Percentiles rank a stretch among this genome's conserved stretches.
phyloP scores from a whole-genome alignment of 2,113 vertebrate genomes.

The Pollachius pollachius region DNA sequence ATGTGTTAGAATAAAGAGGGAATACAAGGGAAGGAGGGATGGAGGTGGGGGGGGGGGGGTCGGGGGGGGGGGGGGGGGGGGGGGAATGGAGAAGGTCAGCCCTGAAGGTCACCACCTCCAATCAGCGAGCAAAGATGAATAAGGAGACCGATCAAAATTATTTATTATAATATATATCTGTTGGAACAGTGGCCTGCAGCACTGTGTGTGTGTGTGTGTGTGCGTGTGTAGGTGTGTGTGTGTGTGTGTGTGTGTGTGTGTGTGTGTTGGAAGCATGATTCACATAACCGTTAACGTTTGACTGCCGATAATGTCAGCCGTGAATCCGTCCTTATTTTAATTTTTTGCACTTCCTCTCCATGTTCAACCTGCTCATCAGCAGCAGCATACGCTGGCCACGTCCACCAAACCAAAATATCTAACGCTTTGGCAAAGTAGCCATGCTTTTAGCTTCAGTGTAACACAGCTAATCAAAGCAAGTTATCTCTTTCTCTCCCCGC shows the following conservation, averaged over 20 bases:
- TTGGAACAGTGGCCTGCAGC: background rate
- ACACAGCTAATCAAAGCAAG: no score
- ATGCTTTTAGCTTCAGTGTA: no score
- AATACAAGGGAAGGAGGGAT: conserved; percentile 10
- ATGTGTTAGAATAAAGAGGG: conserved; percentile 8
- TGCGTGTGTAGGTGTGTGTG: background rate
- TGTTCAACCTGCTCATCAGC: no score
- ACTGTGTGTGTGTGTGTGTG: conserved; percentile 10
- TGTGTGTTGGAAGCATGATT: background rate
- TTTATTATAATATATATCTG: background rate
- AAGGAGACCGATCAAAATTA: conserved; percentile 13
- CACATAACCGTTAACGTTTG: no score
- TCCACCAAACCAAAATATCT: no score
- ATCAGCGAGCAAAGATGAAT: conserved; percentile 18
- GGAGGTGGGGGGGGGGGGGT: conserved; percentile 15
- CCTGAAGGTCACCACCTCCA: conserved; percentile 25
- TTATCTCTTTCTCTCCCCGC: no score
- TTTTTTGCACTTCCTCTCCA: no score
- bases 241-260: conserved; percentile 1
- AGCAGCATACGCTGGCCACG: no score
- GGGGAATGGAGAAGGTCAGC: conserved; percentile 36
- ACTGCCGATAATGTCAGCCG: no score
- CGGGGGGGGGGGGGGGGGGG: background rate
- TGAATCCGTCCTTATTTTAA: no score
- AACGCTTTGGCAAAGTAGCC: no score